These are phyloP conservation scores for Urocolius indicus DNA, from an alignment of 2,113 vertebrate species.

Conservation along the genomic window DNA sequence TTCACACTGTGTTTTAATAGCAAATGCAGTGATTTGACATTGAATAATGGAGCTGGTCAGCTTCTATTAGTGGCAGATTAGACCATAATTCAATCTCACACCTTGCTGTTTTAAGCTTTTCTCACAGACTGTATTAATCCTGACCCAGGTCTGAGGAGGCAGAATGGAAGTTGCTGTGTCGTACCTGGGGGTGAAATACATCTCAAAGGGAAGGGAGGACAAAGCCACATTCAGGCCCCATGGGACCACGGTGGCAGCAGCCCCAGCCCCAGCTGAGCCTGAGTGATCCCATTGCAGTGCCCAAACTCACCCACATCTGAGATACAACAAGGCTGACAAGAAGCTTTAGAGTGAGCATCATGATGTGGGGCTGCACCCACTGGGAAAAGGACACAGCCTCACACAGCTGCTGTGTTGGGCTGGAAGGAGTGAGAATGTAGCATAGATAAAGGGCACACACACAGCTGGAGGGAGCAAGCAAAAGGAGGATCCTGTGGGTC, in stretches of 20 bases:
- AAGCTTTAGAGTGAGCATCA: rapidly evolving
- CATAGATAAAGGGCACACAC: neutral
- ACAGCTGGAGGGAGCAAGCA: neutral
- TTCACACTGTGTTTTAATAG: slow-evolving; percentile 64
- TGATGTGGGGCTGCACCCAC: rapidly evolving
- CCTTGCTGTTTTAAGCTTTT: slow-evolving; percentile 58
- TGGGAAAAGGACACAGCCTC: neutral
- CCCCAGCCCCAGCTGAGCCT: neutral
- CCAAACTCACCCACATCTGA: neutral
- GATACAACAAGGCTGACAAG: rapidly evolving
- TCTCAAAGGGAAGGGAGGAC: neutral
- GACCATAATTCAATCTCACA: slow-evolving; percentile 62
- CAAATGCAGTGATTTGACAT: slow-evolving; percentile 59
- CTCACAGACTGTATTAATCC: slow-evolving; percentile 47
- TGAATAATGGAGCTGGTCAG: slow-evolving; percentile 66
- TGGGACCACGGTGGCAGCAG: neutral
- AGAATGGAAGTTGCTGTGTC: neutral
- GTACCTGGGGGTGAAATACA: neutral
- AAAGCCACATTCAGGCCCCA: neutral
- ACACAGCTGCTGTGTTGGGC: neutral
- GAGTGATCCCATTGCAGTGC: neutral
- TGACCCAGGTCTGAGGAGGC: slow-evolving; percentile 10
- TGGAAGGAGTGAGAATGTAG: neutral
- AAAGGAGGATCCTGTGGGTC: neutral
- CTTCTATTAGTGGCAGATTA: slow-evolving; percentile 69